These are phyloP conservation scores for Dermolepida albohirtum DNA, from an alignment of 2,888 invertebrate genomes.

Conservation along the genomic window DNA sequence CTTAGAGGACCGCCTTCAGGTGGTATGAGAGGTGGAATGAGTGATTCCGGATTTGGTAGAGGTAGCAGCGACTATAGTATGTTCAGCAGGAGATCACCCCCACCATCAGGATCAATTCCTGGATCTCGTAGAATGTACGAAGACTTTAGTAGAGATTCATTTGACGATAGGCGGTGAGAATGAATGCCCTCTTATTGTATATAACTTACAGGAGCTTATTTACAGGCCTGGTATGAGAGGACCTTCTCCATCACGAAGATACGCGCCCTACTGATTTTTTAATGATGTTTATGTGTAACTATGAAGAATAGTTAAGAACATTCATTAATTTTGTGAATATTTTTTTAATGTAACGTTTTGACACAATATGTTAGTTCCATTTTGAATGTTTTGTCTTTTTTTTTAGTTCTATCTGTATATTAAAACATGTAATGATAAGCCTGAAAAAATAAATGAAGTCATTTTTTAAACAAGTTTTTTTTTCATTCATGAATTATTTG, in stretches of 20 bases:
- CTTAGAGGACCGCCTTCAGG: slow-evolving; percentile 71
- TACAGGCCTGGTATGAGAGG: slow-evolving; percentile 82
- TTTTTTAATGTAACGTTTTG: too few species aligned
- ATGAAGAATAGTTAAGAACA: slow-evolving; percentile 4
- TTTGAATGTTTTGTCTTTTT: not conserved
- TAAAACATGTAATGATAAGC: slow-evolving; percentile 3
- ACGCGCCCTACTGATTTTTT: slow-evolving; percentile 79
- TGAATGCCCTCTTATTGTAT: slow-evolving; percentile 1
- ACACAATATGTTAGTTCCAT: too few species aligned
- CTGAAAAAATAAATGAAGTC: slow-evolving; percentile 11
- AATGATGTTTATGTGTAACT: not conserved
- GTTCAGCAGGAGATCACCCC: slow-evolving; percentile 86
- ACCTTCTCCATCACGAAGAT: slow-evolving; percentile 86
- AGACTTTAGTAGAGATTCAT: slow-evolving; percentile 89
- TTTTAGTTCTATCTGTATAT: slow-evolving; percentile 10
- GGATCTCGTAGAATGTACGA: slow-evolving; percentile 79
- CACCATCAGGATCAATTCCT: slow-evolving; percentile 62
- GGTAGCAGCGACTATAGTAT: slow-evolving; percentile 77
- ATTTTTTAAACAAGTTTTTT: slow-evolving; percentile 1
- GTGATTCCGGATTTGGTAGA: slow-evolving; percentile 72
- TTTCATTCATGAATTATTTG: not conserved
- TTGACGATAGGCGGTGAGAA: slow-evolving; percentile 84
- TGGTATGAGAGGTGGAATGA: slow-evolving; percentile 74
- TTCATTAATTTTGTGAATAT: slow-evolving; percentile 4
- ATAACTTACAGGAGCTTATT: slow-evolving; percentile 55